Evolutionary conservation across 37 sponge, comb jelly and placozoan species (phyloP).

Genomic region (Beroe ovata): DNA sequence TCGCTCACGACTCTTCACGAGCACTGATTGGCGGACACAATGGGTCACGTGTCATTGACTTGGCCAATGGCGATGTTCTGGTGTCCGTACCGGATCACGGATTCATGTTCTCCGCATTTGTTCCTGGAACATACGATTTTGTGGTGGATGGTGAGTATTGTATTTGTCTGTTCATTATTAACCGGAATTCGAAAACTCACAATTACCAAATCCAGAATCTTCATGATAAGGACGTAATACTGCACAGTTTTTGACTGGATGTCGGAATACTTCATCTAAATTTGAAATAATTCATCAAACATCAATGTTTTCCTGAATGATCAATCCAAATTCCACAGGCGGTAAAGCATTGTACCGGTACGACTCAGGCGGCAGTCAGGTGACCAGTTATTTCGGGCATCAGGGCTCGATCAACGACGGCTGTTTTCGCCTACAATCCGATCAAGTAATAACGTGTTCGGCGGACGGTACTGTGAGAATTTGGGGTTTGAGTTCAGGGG

Average conservation of each 20-base stretch:
- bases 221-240: no score
- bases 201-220: no score
- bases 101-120: not conserved
- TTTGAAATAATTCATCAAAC: not conserved
- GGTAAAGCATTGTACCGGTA: slow-evolving; percentile 6
- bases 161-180: no score
- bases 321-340: not conserved
- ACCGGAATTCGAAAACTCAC: no score
- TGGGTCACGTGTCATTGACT: not conserved
- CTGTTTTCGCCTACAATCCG: not conserved
- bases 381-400: not conserved
- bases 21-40: slow-evolving; percentile 31
- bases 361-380: not conserved
- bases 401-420: not conserved
- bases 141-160: slow-evolving; percentile 30
- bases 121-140: not conserved
- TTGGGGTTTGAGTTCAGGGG: not conserved
- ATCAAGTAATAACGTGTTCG: not conserved
- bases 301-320: not conserved
- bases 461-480: slow-evolving; percentile 1
- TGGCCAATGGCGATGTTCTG: not conserved
- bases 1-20: not conserved
- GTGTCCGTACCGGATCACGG: slow-evolving; percentile 1
- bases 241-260: no score
- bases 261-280: not conserved